Evolutionary conservation across 2,113 vertebrate genomes (phyloP).

Genomic region (Macaca mulatta): DNA sequence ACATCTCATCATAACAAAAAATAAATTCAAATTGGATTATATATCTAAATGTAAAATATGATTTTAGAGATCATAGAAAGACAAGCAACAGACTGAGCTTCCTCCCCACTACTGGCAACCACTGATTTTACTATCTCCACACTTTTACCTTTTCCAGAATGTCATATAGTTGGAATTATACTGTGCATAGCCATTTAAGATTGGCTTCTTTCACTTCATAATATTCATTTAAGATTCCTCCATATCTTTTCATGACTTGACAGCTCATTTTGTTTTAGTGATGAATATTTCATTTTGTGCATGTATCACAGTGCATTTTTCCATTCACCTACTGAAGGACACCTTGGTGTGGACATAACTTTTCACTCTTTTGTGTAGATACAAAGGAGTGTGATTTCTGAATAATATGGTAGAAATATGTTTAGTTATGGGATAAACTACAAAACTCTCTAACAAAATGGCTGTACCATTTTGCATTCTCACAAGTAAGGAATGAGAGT

Average conservation of each 20-base stretch:
- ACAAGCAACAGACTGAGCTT: background rate
- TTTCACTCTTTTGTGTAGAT: background rate
- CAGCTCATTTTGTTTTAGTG: too few relatives aligned
- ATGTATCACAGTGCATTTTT: too few relatives aligned
- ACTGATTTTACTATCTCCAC: background rate
- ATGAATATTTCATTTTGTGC: too few relatives aligned
- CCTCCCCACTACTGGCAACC: background rate
- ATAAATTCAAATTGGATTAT: background rate
- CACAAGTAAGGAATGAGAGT: background rate
- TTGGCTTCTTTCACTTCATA: background rate
- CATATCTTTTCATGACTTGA: too few relatives aligned
- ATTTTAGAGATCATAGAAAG: background rate
- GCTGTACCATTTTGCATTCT: background rate
- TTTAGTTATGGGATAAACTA: background rate
- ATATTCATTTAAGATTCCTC: background rate
- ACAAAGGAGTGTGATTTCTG: background rate
- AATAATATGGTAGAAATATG: background rate
- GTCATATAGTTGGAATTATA: background rate
- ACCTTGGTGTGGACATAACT: background rate
- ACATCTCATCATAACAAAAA: background rate
- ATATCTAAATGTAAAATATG: background rate
- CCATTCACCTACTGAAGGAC: background rate
- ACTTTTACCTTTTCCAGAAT: too few relatives aligned
- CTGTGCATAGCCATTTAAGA: background rate
- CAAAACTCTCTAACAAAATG: background rate